Evolutionary conservation across 2,113 vertebrate genomes (phyloP), one percentile per base, ranked within the genome.

Genomic region (Amblyopsis rosae): DNA sequence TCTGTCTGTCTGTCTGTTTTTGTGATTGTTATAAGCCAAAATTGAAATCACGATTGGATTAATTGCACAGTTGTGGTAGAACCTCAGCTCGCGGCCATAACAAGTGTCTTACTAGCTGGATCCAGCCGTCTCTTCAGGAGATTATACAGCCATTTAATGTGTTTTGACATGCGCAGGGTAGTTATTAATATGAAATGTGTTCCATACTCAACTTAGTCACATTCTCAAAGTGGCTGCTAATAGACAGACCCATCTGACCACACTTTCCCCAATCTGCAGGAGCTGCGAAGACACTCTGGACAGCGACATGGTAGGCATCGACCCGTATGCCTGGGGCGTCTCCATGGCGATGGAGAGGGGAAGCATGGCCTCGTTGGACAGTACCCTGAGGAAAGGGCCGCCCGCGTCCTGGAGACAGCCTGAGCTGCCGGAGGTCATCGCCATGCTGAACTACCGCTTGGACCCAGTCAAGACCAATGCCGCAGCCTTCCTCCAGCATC

Each of bases 381-480:
- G 97, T 89, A 93, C 96, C 46, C 89, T 97, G 35, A 95, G 96
- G 73, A 96, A 96, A n/a, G 92, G 83, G 1, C 85, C 93, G 0
- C 93, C 94, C 0, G 65, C 88, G 0, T 89, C 84, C 16, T 99
- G 96, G 96, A 94, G 96, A 57, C 96, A 98, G 82, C 98, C 98
- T 0, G 96, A 98, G 82, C 93, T 99, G 59, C 95, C 97, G 0
- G 97, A 99, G 86, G 98, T 99, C 56, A 96, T 98, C 0, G 95
- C 96, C 78, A 98, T 99, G 97, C 90, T 99, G 53, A 96, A 93
- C 65, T 98, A 96, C 86, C 95, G 95, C 0, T 80, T 98, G 80
- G 98, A 99, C 1, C 94, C 98, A 0, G 97, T 99, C 75, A 98
- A 96, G 84, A 95, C 94, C 83, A 99, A 99, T 0, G 98, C 98